phyloP scores from a whole-genome alignment of 2,888 invertebrate species.

The Sinopyrophorus schimmeli region DNA sequence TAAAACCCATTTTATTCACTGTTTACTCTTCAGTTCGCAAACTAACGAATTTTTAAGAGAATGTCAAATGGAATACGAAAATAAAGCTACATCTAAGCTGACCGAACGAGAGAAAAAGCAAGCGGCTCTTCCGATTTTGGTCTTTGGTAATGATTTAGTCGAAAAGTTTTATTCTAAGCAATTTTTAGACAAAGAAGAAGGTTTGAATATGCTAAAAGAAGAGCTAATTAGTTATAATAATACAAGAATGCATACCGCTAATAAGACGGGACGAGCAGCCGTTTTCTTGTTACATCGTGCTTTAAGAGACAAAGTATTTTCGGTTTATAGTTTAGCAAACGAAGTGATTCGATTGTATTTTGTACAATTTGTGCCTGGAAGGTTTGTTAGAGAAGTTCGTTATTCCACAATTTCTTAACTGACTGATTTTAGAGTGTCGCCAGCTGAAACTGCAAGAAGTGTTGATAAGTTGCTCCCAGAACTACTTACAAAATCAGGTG shows the following conservation, averaged over 20 bases:
- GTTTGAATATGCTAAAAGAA: constrained; percentile 70
- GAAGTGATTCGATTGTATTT: constrained; percentile 80
- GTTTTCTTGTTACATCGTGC: constrained; percentile 78
- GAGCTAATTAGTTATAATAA: constrained; percentile 58
- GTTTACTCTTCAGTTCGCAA: constrained; percentile 73
- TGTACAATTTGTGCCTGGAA: constrained; percentile 80
- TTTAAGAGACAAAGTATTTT: constrained; percentile 85
- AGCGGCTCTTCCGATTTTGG: constrained; percentile 86
- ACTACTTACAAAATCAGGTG: constrained; percentile 81
- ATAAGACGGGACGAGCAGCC: constrained; percentile 82
- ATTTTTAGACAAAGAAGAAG: constrained; percentile 87
- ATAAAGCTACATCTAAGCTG: constrained; percentile 61
- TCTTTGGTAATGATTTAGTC: constrained; percentile 88
- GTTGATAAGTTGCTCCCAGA: constrained; percentile 84
- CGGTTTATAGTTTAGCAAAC: constrained; percentile 83
- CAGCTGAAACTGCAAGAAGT: constrained; percentile 79
- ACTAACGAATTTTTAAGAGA: constrained; percentile 80
- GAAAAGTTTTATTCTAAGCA: constrained; percentile 90
- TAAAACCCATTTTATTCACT: too few species aligned
- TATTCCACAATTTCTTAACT: neutral
- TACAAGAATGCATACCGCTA: constrained; percentile 61
- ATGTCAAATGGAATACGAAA: constrained; percentile 65
- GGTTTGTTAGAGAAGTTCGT: constrained; percentile 57
- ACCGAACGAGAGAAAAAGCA: constrained; percentile 84
- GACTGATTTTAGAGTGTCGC: constrained; percentile 64